These are phyloP conservation scores for Pomacea canaliculata DNA, from an alignment of 2,888 invertebrate genomes.

Conservation along the genomic window DNA sequence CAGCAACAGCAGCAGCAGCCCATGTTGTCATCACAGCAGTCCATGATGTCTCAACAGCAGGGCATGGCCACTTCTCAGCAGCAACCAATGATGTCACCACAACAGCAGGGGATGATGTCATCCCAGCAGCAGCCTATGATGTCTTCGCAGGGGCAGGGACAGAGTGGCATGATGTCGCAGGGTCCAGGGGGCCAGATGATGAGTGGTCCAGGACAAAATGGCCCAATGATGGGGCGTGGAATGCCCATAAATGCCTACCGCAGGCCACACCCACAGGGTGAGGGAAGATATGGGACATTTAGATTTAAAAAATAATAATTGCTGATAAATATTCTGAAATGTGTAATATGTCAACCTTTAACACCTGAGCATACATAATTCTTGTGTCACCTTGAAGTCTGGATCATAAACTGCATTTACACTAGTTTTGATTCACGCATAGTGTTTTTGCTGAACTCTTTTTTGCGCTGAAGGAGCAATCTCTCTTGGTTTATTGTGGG, in stretches of 20 bases:
- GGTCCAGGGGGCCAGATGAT: slow-evolving; percentile 31
- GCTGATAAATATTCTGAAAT: too few relatives aligned
- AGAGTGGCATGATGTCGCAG: slow-evolving; percentile 50
- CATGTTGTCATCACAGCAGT: slow-evolving; percentile 32
- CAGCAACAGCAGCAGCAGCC: slow-evolving; percentile 11
- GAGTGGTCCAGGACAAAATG: slow-evolving; percentile 31
- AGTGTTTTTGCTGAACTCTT: too few relatives aligned
- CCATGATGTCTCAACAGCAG: slow-evolving; percentile 32
- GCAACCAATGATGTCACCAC: slow-evolving; percentile 40
- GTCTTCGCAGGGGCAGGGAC: slow-evolving; percentile 40
- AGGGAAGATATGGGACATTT: not conserved
- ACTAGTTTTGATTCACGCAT: too few relatives aligned
- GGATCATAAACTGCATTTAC: too few relatives aligned
- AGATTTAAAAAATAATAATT: too few relatives aligned
- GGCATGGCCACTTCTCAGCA: slow-evolving; percentile 43
- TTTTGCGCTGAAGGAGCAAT: too few relatives aligned
- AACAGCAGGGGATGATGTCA: slow-evolving; percentile 43
- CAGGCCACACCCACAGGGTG: slow-evolving; percentile 31
- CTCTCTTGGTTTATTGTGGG: too few relatives aligned
- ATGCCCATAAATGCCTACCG: slow-evolving; percentile 39
- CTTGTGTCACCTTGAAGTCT: too few relatives aligned
- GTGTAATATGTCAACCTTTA: too few relatives aligned
- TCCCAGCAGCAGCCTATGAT: slow-evolving; percentile 44
- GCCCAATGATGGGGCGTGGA: slow-evolving; percentile 39
- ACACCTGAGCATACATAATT: too few relatives aligned